Conservation (phyloP, 2,113 vertebrate genomes). For the Hippocampus zosterae region DNA sequence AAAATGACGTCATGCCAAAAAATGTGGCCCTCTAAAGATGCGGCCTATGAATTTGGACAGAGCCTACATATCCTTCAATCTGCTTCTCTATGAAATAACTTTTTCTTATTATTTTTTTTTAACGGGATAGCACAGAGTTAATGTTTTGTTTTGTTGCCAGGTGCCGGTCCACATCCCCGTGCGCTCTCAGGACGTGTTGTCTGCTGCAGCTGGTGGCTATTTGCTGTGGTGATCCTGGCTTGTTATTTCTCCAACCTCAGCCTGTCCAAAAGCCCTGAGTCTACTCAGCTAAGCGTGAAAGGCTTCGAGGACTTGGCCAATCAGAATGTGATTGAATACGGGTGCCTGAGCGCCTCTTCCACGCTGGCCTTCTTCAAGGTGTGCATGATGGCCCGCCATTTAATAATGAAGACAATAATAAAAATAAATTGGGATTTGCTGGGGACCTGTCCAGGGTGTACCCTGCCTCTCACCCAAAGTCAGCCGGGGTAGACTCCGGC, state of each 20-base stretch:
- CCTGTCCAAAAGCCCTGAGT: conserved; percentile 64
- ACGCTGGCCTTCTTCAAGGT: conserved; percentile 86
- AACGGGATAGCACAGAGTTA: neutral
- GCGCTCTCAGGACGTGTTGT: conserved; percentile 77
- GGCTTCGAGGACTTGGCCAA: conserved; percentile 84
- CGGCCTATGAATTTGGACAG: too few relatives aligned
- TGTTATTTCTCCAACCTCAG: conserved; percentile 83
- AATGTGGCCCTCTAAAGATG: too few relatives aligned
- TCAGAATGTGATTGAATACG: conserved; percentile 79
- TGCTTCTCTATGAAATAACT: too few relatives aligned
- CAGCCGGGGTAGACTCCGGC: too few relatives aligned
- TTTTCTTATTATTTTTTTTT: neutral
- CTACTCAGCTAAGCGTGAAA: conserved; percentile 69
- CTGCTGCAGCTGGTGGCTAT: conserved; percentile 83
- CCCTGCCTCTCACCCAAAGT: too few relatives aligned
- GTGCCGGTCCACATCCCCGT: conserved; percentile 78
- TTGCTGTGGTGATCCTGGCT: conserved; percentile 76
- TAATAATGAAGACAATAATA: too few relatives aligned
- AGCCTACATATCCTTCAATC: neutral
- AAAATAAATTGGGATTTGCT: too few relatives aligned
- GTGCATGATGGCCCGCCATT: neutral
- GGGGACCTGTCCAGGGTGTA: too few relatives aligned
- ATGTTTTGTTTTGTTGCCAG: conserved; percentile 52
- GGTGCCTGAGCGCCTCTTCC: conserved; percentile 78
- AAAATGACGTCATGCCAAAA: too few relatives aligned